Evolutionary conservation across 2,888 invertebrate genomes (phyloP), one percentile per base, ranked within the genome.

Genomic region (Calliopum simillimum): DNA sequence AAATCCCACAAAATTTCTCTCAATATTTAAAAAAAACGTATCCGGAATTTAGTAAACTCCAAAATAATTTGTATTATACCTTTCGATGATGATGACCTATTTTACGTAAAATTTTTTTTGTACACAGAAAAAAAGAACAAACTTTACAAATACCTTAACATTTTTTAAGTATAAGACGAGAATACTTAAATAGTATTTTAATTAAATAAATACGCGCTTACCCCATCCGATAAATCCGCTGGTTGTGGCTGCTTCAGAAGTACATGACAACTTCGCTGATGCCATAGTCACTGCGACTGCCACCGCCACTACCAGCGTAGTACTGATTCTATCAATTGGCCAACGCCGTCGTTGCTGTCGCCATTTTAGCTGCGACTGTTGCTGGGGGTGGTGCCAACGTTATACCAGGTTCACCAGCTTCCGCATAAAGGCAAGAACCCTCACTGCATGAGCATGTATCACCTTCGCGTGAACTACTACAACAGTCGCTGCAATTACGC

Each of bases 371-470:
- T 43, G 63, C 71, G 21, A 56, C 65, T 51, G 75, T 68, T 47
- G 70, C 46, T 3, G 55, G 65, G 12, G 67, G 16, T 44, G 69
- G 53, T 43, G 71, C 13, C 44, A 70, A 65, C 73, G 64, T 49
- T 66, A 75, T 72, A 33, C 79, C 78, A 13, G 86, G 87, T 56
- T 86, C 86, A 49, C 88, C 88, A 33, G 89, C 89, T 81, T 90
- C 90, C 1, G 90, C 90, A 77, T 90, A 90, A 68, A 90, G 83
- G 76, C 90, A 90, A 59, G 89, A 89, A 19, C 90, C 89, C 78
- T 90, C 90, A 79, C 90, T 90, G 82, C 90, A 90, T 43, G 90
- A 90, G 81, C 90, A 90, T 65, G 90, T 90, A 77, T 90, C 90
- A 56, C 87, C 87, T 63, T 87, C 87, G 80, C 80, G 87, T 75